Evolutionary conservation across 1,140 invertebrate species (phyloP).

Genomic region (Tetramorium simillimum): DNA sequence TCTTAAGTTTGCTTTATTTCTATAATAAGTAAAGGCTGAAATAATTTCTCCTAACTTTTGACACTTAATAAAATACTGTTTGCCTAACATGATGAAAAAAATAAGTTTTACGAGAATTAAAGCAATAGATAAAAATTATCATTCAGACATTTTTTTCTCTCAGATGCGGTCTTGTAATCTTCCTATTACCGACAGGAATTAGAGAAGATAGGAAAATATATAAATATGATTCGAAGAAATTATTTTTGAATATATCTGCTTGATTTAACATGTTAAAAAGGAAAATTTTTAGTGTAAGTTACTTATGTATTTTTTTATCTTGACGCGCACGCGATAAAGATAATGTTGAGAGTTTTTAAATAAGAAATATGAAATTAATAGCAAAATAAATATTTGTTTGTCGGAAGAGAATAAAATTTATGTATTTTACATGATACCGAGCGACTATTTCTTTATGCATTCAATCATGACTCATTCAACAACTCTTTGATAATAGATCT

Average conservation of each 20-base stretch:
- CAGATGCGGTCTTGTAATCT: not conserved
- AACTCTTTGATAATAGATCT: no score
- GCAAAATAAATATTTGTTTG: no score
- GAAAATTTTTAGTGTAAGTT: slow-evolving; percentile 50
- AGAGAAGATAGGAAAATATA: not conserved
- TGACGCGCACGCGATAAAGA: not conserved
- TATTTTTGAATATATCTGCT: not conserved
- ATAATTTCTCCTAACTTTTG: not conserved
- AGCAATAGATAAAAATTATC: not conserved
- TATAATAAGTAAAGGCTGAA: not conserved
- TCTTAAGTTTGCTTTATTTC: not conserved
- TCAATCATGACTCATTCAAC: no score
- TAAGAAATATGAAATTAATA: no score
- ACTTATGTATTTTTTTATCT: not conserved
- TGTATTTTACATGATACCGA: no score
- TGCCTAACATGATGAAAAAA: not conserved
- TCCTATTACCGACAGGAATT: not conserved
- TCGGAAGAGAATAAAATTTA: no score
- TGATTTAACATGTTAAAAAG: slow-evolving; percentile 33
- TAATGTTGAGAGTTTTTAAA: no score
- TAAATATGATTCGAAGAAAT: not conserved
- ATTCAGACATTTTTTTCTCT: not conserved
- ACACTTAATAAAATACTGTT: not conserved
- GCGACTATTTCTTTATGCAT: no score
- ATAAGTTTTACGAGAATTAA: not conserved